phyloP scores from a whole-genome alignment of 2,888 invertebrate species.

The Oligia strigilis region DNA sequence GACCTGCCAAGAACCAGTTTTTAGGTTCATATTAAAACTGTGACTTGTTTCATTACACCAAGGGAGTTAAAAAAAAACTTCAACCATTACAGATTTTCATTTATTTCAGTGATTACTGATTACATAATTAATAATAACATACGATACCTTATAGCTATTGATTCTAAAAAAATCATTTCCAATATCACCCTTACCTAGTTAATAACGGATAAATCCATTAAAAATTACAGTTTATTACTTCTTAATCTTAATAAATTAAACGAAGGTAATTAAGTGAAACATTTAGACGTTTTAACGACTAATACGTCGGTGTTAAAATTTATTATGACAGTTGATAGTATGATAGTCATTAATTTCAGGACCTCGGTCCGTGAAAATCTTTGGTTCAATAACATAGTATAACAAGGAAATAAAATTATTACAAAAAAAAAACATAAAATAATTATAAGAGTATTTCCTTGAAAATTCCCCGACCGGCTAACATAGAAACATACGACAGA shows the following conservation, averaged over 20 bases:
- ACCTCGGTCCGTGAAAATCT: slow-evolving; percentile 65
- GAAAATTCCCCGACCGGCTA: slow-evolving; percentile 61
- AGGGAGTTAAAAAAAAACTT: slow-evolving; percentile 68
- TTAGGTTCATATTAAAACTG: background rate
- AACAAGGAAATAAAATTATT: slow-evolving; percentile 67
- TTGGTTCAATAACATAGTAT: slow-evolving; percentile 70
- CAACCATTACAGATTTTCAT: slow-evolving; percentile 81
- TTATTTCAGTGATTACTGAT: slow-evolving; percentile 91
- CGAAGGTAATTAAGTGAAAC: slow-evolving; percentile 57
- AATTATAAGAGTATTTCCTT: slow-evolving; percentile 59
- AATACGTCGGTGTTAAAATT: slow-evolving; percentile 56
- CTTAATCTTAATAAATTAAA: slow-evolving; percentile 68
- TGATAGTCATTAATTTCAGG: slow-evolving; percentile 53
- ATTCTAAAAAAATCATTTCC: slow-evolving; percentile 91
- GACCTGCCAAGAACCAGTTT: background rate
- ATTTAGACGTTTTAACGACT: slow-evolving; percentile 68
- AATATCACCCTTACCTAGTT: slow-evolving; percentile 90
- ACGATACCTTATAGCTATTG: slow-evolving; percentile 89
- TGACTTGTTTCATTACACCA: background rate
- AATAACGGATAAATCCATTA: slow-evolving; percentile 88
- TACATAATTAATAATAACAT: slow-evolving; percentile 90
- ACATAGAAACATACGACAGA: slow-evolving; percentile 67
- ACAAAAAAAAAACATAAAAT: slow-evolving; percentile 57
- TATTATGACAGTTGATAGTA: slow-evolving; percentile 64
- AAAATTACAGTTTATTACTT: slow-evolving; percentile 83